Evolutionary conservation across 2,888 invertebrate genomes (phyloP).

Genomic region (Meandrusa payeni): DNA sequence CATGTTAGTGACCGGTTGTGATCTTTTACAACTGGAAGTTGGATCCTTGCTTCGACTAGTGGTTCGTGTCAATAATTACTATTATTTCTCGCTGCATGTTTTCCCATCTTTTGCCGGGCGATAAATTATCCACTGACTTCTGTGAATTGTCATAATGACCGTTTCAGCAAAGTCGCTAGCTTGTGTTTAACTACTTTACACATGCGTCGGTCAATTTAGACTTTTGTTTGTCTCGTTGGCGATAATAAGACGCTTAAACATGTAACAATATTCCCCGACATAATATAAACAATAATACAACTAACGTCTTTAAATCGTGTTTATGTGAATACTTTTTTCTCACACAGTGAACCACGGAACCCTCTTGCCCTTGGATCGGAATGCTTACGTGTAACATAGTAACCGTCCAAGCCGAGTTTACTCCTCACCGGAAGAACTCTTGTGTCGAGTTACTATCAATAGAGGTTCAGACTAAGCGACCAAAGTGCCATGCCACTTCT

Average conservation of each 20-base stretch:
- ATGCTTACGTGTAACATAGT: too few relatives aligned
- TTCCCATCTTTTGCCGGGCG: conserved; percentile 61
- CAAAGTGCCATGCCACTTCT: too few relatives aligned
- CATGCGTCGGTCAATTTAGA: conserved; percentile 25
- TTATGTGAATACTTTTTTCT: too few relatives aligned
- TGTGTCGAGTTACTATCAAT: too few relatives aligned
- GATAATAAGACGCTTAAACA: conserved; percentile 17
- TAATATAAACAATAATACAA: too few relatives aligned
- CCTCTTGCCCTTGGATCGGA: too few relatives aligned
- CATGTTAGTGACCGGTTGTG: conserved; percentile 69
- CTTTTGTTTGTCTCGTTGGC: conserved; percentile 18
- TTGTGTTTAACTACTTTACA: conserved; percentile 51
- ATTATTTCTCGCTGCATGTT: conserved; percentile 62
- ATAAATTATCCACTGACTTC: conserved; percentile 67
- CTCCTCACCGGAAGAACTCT: too few relatives aligned
- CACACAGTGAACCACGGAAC: too few relatives aligned
- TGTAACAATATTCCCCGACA: conserved; percentile 15
- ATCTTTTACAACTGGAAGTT: conserved; percentile 56
- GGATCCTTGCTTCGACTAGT: conserved; percentile 49
- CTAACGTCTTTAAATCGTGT: too few relatives aligned
- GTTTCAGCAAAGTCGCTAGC: conserved; percentile 49
- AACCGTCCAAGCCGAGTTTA: too few relatives aligned
- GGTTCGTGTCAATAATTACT: conserved; percentile 78
- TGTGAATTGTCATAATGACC: conserved; percentile 69
- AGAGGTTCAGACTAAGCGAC: too few relatives aligned